A percentile compares a stretch with the other conserved stretches of the same genome.
These are phyloP conservation scores for Ascidia mentula DNA, from an alignment of 23 tunicate species.

Conservation along the genomic window DNA sequence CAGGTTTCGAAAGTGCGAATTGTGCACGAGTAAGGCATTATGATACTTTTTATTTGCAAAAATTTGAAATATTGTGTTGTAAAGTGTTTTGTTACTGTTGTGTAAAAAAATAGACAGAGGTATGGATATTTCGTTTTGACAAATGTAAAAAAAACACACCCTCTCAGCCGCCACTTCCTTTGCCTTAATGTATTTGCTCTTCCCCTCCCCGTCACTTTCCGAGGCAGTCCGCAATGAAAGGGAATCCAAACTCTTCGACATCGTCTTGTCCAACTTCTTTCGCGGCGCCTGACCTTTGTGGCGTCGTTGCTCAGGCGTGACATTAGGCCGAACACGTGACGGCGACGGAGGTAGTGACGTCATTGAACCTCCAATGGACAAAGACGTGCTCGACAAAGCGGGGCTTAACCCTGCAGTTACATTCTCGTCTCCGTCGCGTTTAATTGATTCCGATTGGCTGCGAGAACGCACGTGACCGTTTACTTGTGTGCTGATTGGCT, in stretches of 20 bases:
- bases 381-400: neutral
- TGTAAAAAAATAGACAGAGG: neutral
- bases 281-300: conserved; percentile 13
- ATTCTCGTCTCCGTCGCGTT: neutral
- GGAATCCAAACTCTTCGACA: conserved; percentile 31
- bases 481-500: neutral
- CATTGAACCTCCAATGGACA: neutral
- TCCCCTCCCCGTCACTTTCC: neutral
- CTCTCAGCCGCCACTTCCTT: conserved; percentile 23
- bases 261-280: neutral
- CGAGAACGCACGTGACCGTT: conserved; percentile 24
- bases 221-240: neutral
- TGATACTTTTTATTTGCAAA: neutral
- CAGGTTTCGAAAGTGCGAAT: no score
- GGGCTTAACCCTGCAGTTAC: neutral
- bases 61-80: neutral
- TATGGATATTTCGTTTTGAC: neutral
- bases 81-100: neutral
- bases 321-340: conserved; percentile 19
- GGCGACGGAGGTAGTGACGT: conserved; percentile 33
- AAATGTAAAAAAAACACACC: conserved; percentile 2
- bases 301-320: conserved; percentile 42
- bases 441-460: conserved; percentile 30
- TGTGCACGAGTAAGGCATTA: no score
- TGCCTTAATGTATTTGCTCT: neutral